phyloP scores from a whole-genome alignment of 2,797 vertebrate genomes.

The Dendrocincla fuliginosa region DNA sequence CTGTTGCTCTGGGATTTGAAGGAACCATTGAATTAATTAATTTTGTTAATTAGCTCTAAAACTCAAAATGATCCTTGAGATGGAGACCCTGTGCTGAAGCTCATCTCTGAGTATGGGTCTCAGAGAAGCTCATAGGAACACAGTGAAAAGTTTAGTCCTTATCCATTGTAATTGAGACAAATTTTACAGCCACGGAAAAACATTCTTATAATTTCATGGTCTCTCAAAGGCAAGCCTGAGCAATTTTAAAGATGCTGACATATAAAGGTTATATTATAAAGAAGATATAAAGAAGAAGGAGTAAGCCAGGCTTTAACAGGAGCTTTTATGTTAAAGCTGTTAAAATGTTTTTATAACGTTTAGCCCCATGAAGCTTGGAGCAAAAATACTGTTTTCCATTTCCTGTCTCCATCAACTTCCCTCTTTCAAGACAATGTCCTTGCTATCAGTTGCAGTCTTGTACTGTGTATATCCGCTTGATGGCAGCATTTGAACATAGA shows the following conservation, averaged over 20 bases:
- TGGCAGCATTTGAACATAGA: constrained; percentile 62
- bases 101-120: background rate
- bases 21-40: background rate
- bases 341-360: background rate
- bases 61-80: background rate
- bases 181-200: background rate
- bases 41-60: background rate
- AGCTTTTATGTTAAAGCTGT: background rate
- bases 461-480: constrained; percentile 11
- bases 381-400: background rate
- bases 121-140: background rate
- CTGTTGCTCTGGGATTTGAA: background rate
- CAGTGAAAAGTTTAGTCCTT: background rate
- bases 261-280: background rate
- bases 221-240: background rate
- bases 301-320: background rate
- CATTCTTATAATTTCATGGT: background rate
- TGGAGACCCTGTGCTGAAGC: background rate
- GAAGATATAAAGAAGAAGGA: background rate
- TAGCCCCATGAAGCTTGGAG: background rate
- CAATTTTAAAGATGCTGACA: background rate
- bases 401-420: background rate
- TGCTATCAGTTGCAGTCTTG: background rate
- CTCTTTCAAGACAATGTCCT: background rate
- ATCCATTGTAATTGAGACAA: background rate